Conservation (phyloP, 2,888 invertebrate genomes). For the Scaeva pyrastri region DNA sequence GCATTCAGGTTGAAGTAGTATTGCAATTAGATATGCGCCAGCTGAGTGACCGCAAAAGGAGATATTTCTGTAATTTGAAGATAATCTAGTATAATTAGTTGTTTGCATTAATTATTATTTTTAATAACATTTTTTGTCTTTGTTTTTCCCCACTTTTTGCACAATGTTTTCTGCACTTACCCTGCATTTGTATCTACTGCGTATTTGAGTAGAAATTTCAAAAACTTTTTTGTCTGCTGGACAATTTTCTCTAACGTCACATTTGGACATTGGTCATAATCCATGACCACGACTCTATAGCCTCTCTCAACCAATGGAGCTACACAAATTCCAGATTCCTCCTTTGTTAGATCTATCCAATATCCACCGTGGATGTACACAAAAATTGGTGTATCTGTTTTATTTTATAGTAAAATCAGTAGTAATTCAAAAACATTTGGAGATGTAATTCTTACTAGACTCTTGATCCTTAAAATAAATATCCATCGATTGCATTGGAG, state of each 20-base stretch:
- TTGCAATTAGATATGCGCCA: slow-evolving; percentile 91
- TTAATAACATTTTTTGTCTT: too few relatives aligned
- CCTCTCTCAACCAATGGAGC: slow-evolving; percentile 86
- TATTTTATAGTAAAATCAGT: slow-evolving; percentile 10
- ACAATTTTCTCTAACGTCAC: slow-evolving; percentile 87
- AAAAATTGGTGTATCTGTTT: slow-evolving; percentile 90
- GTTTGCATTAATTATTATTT: too few relatives aligned
- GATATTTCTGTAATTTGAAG: slow-evolving; percentile 85
- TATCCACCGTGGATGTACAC: slow-evolving; percentile 95
- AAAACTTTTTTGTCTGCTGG: slow-evolving; percentile 87
- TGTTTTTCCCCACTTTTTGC: too few relatives aligned
- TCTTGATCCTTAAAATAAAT: slow-evolving; percentile 87
- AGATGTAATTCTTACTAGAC: slow-evolving; percentile 84
- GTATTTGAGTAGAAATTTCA: slow-evolving; percentile 87
- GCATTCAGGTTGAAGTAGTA: slow-evolving; percentile 72
- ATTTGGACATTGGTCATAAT: slow-evolving; percentile 91
- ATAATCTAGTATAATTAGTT: too few relatives aligned
- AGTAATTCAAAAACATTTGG: not conserved
- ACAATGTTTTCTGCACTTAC: slow-evolving; percentile 81
- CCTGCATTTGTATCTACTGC: slow-evolving; percentile 87
- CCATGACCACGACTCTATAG: slow-evolving; percentile 90
- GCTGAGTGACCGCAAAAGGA: slow-evolving; percentile 93
- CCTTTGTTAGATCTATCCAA: slow-evolving; percentile 91
- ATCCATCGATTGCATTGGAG: slow-evolving; percentile 88
- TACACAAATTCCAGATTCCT: slow-evolving; percentile 87